Percentiles rank a stretch among this genome's conserved stretches.
Evolutionary conservation across 2,113 vertebrate genomes (phyloP).

Genomic region (Antennarius striatus): DNA sequence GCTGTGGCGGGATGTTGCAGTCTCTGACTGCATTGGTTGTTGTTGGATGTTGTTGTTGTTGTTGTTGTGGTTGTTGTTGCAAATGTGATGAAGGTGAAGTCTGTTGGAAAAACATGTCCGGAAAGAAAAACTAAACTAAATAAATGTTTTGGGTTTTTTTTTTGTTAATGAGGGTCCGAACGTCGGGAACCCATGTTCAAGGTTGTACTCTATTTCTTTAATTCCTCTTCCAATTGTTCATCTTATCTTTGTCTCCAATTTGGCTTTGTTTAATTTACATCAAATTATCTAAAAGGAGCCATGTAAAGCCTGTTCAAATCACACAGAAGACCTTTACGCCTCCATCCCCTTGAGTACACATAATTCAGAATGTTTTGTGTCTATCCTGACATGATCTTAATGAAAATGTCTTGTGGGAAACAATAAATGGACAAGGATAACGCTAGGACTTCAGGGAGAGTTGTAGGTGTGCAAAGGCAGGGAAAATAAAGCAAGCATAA

Average conservation of each 20-base stretch:
- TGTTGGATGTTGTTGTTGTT: too few relatives aligned
- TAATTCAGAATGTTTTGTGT: conserved; percentile 48
- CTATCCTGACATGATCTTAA: conserved; percentile 80
- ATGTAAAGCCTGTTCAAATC: conserved; percentile 6
- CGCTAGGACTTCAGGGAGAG: conserved; percentile 6
- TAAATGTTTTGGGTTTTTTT: too few relatives aligned
- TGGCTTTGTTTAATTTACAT: not conserved
- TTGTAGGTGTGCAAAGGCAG: conserved; percentile 14
- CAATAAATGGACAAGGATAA: conserved; percentile 61
- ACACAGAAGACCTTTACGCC: conserved; percentile 3
- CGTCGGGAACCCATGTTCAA: not conserved
- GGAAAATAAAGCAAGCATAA: conserved; percentile 2
- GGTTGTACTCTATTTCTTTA: too few relatives aligned
- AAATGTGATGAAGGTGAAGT: too few relatives aligned
- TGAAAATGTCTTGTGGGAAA: conserved; percentile 66
- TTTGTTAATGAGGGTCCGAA: not conserved
- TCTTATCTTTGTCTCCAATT: conserved; percentile 7
- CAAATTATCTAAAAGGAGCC: conserved; percentile 23
- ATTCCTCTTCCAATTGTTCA: not conserved
- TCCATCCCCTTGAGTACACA: conserved; percentile 58
- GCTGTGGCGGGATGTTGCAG: too few relatives aligned
- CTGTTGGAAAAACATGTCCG: too few relatives aligned
- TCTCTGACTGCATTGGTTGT: too few relatives aligned
- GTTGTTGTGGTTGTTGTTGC: too few relatives aligned
- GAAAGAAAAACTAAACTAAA: too few relatives aligned